Evolutionary conservation across 2,113 vertebrate species (phyloP), one percentile per base, ranked within the genome.

Genomic region (Salvelinus namaycush): DNA sequence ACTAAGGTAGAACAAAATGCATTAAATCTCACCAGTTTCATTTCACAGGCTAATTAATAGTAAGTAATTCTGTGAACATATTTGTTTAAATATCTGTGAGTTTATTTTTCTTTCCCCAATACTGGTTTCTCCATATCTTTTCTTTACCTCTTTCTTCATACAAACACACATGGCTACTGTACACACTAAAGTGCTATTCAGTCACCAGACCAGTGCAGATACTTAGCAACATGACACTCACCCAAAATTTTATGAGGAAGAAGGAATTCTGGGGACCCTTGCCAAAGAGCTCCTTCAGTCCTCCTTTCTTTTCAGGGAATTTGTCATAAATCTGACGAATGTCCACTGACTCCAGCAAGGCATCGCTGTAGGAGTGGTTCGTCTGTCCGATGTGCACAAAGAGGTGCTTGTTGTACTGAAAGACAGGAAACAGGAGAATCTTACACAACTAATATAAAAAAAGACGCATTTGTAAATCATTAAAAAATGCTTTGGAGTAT

Each of bases 271-370:
- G 97, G 26, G 97, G 97, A 27, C 98, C 97, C 89, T 98, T 99
- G 86, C 95, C 97, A 78, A 98, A 99, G 29, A 99, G 91, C 76
- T 99, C 98, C 92, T 99, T 99, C 82, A 99, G 93, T 18, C 97
- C 98, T 51, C 97, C 98, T 89, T 99, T 99, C 93, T 99, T 99
- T 82, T 99, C 98, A 34, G 98, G 98, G 78, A 99, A 99, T 88
- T 99, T 99, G 93, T 99, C 98, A 74, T 99, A 99, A 91, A 99
- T 99, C 92, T 99, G 98, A 83, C 97, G 97, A 75, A 99, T 98
- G 89, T 99, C 98, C 93, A 99, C 98, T 0, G 97, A 95, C 89
- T 99, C 97, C 20, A 99, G 95, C 95, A 99, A 88, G 0, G 97
- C 96, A 83, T 99, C 98, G 0, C 94, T 98, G 94, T 99, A 99